phyloP scores from a whole-genome alignment of 2,797 vertebrate genomes.

The Ptychobarbus kaznakovi region DNA sequence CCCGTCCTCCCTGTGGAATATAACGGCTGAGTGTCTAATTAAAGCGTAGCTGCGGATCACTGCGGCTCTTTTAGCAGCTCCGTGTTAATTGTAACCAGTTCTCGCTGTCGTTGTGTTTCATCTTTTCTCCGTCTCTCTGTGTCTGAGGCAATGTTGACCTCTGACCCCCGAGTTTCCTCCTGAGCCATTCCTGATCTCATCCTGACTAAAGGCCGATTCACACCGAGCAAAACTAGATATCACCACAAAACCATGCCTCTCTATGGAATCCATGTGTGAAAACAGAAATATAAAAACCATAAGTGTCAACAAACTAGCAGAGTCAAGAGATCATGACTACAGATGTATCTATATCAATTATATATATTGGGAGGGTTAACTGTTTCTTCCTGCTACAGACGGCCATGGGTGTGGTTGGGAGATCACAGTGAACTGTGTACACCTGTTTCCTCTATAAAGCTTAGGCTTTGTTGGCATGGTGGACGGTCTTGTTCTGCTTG shows the following conservation, averaged over 20 bases:
- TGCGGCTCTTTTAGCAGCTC: constrained; percentile 9
- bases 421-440: too few relatives aligned
- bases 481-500: too few relatives aligned
- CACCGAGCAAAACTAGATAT: not conserved
- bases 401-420: too few relatives aligned
- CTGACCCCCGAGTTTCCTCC: not conserved
- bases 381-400: too few relatives aligned
- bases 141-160: not conserved
- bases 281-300: not conserved
- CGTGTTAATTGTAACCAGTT: constrained; percentile 8
- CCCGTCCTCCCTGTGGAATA: constrained; percentile 22
- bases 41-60: not conserved
- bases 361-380: too few relatives aligned
- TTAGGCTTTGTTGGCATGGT: too few relatives aligned
- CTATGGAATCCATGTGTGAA: not conserved
- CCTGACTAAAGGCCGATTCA: not conserved
- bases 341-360: too few relatives aligned
- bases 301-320: not conserved
- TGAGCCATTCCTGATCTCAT: not conserved
- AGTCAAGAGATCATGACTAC: too few relatives aligned
- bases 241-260: not conserved
- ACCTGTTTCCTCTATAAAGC: too few relatives aligned
- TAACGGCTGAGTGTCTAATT: constrained; percentile 8
- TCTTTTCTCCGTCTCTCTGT: not conserved
- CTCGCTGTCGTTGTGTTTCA: not conserved